Evolutionary conservation across 1,140 invertebrate species (phyloP), one percentile per base, ranked within the genome.

Genomic region (Drosophila lini): DNA sequence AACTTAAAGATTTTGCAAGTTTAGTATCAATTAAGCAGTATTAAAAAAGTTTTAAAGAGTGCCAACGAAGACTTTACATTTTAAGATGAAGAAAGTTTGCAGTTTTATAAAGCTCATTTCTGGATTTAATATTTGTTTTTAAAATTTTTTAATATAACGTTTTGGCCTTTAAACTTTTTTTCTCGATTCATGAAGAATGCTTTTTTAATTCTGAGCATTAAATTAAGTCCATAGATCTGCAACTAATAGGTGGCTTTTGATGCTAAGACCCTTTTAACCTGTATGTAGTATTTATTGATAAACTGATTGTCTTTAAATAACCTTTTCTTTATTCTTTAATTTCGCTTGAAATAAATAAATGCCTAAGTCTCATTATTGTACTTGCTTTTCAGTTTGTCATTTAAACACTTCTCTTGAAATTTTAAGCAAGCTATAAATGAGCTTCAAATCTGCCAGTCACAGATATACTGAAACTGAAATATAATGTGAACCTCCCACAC

Each of bases 371-470:
- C 47, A 11, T 11, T 1, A 19, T 13, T 16, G 0, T 16, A 16
- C 16, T 4, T 13, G n/a, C 5, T 13, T 52, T 34, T 52, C 10
- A 8, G 5, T 16, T 7, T 34, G 31, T 52, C 48, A 34, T n/a
- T 16, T 13, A 19, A 1, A 2, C 11, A 19, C 22, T 53, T 36
- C 11, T 22, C 32, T 22, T 15, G 16, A 8, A 15, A 9, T 11
- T 9, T 53, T 9, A 22, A 36, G 16, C 50, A 5, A 53, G 34
- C 0, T 36, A 9, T 38, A 15, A 38, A 38, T 22, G 13, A 53
- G 50, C 19, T n/a, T 10, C 34, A 36, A 44, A n/a, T 36, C 5
- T 67, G 63, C 60, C 36, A 67, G 61, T 65, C 64, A 67, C 28
- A 48, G 44, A 40, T 11, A 32, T 10, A n/a, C 8, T 57, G 19